phyloP scores from a whole-genome alignment of 2,888 invertebrate species.

The Hirtodrosophila histrioides region DNA sequence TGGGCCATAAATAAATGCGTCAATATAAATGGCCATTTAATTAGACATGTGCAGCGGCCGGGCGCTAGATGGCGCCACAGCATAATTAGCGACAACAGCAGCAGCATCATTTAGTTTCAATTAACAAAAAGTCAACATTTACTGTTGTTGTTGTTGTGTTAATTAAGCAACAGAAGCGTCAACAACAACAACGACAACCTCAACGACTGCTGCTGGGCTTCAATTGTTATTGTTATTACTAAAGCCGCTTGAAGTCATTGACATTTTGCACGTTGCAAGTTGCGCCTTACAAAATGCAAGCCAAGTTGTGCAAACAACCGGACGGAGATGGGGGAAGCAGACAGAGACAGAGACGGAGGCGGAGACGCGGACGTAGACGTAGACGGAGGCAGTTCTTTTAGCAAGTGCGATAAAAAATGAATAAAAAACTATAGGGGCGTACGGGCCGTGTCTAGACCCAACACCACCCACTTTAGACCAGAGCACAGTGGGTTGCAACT shows the following conservation, averaged over 20 bases:
- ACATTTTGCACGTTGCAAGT: conserved; percentile 64
- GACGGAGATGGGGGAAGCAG: not conserved
- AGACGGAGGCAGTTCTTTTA: conserved; percentile 7
- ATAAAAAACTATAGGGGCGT: too few species aligned
- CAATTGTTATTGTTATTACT: conserved; percentile 60
- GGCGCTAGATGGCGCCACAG: conserved; percentile 67
- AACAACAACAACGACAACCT: conserved; percentile 24
- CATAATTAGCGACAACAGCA: conserved; percentile 58
- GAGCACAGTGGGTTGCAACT: too few species aligned
- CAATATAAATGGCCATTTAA: conserved; percentile 65
- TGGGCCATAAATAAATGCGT: conserved; percentile 57
- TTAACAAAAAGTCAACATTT: conserved; percentile 59
- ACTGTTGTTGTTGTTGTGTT: conserved; percentile 44
- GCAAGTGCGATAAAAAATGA: too few species aligned
- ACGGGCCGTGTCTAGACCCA: too few species aligned
- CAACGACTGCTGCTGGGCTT: conserved; percentile 50
- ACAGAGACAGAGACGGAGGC: too few species aligned
- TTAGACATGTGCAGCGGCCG: conserved; percentile 39
- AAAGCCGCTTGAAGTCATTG: conserved; percentile 62
- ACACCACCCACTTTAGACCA: too few species aligned
- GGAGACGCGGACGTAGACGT: too few species aligned
- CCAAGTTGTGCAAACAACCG: conserved; percentile 55
- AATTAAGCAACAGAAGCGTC: conserved; percentile 53
- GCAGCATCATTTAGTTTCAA: conserved; percentile 69
- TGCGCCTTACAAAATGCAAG: conserved; percentile 54